Evolutionary conservation across 2,797 vertebrate genomes (phyloP).

Genomic region (Tarsius wallacei): DNA sequence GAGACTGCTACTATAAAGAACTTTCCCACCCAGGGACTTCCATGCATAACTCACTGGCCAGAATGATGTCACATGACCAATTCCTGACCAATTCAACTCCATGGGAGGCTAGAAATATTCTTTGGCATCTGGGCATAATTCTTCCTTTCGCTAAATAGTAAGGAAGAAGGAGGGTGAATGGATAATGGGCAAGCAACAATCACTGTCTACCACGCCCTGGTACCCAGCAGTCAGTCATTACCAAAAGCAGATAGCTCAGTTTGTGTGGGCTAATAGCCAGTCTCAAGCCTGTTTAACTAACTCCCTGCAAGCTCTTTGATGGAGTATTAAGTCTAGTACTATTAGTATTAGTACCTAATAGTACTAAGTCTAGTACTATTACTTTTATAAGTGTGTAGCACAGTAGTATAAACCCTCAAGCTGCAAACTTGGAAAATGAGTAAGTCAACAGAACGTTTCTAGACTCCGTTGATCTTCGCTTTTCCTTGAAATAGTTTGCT

Average conservation of each 20-base stretch:
- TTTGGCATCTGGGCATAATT: background rate
- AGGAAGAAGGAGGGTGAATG: background rate
- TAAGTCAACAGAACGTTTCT: background rate
- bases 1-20: background rate
- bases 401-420: background rate
- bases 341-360: background rate
- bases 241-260: background rate
- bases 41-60: background rate
- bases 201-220: background rate
- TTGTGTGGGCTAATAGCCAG: background rate
- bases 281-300: background rate
- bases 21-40: background rate
- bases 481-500: background rate
- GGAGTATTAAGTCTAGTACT: background rate
- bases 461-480: no score
- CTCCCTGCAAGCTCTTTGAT: background rate
- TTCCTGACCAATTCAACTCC: background rate
- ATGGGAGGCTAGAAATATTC: background rate
- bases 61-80: background rate
- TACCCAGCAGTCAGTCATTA: background rate
- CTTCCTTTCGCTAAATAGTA: background rate
- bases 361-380: background rate
- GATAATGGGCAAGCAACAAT: background rate
- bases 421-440: background rate
- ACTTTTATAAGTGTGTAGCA: background rate